Conservation (phyloP, 2,113 vertebrate species). For the Oncorhynchus gorbuscha region DNA sequence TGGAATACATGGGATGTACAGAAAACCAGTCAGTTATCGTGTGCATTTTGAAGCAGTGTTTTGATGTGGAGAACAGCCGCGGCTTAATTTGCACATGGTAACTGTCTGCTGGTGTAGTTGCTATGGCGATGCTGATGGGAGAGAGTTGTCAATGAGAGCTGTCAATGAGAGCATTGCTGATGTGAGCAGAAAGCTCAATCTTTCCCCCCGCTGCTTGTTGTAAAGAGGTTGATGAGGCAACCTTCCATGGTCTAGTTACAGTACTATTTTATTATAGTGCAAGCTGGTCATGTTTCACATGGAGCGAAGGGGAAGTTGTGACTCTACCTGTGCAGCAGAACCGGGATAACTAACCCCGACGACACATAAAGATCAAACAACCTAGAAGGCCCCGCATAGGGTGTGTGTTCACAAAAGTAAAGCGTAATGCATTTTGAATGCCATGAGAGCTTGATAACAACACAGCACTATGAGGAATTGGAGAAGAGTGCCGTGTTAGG, state of each 20-base stretch:
- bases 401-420: constrained; percentile 21
- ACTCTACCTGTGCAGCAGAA: constrained; percentile 6
- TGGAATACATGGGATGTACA: constrained; percentile 20
- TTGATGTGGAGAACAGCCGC: not conserved
- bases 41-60: not conserved
- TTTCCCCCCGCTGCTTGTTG: not conserved
- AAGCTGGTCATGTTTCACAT: constrained; percentile 40
- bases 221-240: not conserved
- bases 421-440: not conserved
- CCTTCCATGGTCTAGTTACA: constrained; percentile 2
- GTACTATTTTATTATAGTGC: constrained; percentile 20
- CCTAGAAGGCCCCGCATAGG: too few relatives aligned
- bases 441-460: constrained; percentile 9
- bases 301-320: constrained; percentile 5
- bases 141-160: constrained; percentile 7
- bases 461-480: constrained; percentile 15
- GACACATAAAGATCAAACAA: too few relatives aligned
- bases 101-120: constrained; percentile 51
- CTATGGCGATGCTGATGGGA: not conserved
- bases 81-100: constrained; percentile 17
- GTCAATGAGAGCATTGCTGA: constrained; percentile 23
- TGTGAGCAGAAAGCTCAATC: not conserved
- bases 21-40: constrained; percentile 25
- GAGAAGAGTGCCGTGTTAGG: not conserved
- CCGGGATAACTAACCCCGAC: not conserved